A percentile compares a stretch with the other conserved stretches of the same genome.
Conservation (phyloP, 1,140 invertebrate genomes). For the Drosophila ironensis region DNA sequence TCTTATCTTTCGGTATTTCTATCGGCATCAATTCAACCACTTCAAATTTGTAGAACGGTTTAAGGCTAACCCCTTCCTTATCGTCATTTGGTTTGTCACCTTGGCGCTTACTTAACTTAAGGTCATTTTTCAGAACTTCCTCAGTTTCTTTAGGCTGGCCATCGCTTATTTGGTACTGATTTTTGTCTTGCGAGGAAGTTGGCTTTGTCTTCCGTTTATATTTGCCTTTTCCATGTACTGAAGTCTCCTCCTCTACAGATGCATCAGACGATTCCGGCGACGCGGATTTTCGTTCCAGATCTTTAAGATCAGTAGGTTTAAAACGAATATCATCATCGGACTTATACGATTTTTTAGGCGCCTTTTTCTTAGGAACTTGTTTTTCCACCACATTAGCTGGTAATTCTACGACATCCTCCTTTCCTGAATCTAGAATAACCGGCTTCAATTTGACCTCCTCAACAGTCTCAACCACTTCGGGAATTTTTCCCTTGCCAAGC, state of each 20-base stretch:
- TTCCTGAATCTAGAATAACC: slow-evolving; percentile 57
- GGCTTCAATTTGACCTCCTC: slow-evolving; percentile 84
- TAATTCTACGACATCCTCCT: slow-evolving; percentile 70
- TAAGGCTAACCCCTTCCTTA: slow-evolving; percentile 18
- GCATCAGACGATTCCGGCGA: slow-evolving; percentile 12
- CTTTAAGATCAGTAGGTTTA: slow-evolving; percentile 25
- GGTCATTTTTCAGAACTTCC: background rate
- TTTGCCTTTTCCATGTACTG: slow-evolving; percentile 23
- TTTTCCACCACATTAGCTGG: slow-evolving; percentile 58
- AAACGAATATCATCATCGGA: slow-evolving; percentile 32
- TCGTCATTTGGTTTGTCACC: slow-evolving; percentile 4
- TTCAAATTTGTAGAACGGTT: slow-evolving; percentile 48
- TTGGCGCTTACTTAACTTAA: slow-evolving; percentile 33
- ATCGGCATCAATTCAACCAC: slow-evolving; percentile 52
- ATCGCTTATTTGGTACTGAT: slow-evolving; percentile 27
- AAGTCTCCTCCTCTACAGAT: slow-evolving; percentile 22
- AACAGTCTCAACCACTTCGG: slow-evolving; percentile 52
- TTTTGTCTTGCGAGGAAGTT: slow-evolving; percentile 10
- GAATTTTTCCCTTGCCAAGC: slow-evolving; percentile 67
- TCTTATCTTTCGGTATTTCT: slow-evolving; percentile 4
- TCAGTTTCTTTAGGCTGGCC: slow-evolving; percentile 34
- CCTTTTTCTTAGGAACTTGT: slow-evolving; percentile 34
- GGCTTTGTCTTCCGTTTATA: slow-evolving; percentile 47
- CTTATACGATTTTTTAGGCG: slow-evolving; percentile 35
- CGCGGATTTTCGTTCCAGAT: background rate